Conservation (phyloP, 2,888 invertebrate species). For the Lysandra coridon region DNA sequence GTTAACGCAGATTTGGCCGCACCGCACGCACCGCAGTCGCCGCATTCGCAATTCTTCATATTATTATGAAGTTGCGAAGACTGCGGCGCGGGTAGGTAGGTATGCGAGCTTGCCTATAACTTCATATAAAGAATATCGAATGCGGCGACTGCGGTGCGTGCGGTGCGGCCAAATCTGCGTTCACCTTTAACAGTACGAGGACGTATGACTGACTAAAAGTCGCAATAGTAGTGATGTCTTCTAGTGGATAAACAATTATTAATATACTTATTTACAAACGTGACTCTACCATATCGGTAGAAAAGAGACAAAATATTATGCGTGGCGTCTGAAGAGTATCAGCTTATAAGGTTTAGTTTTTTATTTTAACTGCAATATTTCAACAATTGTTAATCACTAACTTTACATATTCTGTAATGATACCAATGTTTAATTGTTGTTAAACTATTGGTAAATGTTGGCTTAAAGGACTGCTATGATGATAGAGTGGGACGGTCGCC, state of each 20-base stretch:
- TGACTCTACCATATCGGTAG: not conserved
- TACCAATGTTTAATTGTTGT: not conserved
- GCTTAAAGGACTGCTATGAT: slow-evolving; percentile 5
- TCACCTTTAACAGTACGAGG: not conserved
- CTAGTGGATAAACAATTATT: not conserved
- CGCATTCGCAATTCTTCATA: too few relatives aligned
- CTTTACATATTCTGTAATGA: slow-evolving; percentile 1
- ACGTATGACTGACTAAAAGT: not conserved
- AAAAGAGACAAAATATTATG: not conserved
- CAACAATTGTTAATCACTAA: not conserved
- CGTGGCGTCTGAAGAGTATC: not conserved
- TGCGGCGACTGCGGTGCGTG: too few relatives aligned
- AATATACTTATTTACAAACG: not conserved
- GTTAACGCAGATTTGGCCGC: too few relatives aligned
- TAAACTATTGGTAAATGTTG: not conserved
- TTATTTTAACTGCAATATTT: not conserved
- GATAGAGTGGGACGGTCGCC: not conserved
- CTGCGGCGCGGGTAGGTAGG: too few relatives aligned
- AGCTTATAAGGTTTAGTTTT: not conserved
- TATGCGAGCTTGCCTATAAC: too few relatives aligned
- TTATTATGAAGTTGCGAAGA: too few relatives aligned
- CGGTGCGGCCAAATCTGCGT: too few relatives aligned
- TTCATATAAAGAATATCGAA: too few relatives aligned
- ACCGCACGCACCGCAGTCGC: too few relatives aligned
- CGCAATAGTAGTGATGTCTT: not conserved